Evolutionary conservation across 2,888 invertebrate genomes (phyloP).

Genomic region (Pegoplata infirma): DNA sequence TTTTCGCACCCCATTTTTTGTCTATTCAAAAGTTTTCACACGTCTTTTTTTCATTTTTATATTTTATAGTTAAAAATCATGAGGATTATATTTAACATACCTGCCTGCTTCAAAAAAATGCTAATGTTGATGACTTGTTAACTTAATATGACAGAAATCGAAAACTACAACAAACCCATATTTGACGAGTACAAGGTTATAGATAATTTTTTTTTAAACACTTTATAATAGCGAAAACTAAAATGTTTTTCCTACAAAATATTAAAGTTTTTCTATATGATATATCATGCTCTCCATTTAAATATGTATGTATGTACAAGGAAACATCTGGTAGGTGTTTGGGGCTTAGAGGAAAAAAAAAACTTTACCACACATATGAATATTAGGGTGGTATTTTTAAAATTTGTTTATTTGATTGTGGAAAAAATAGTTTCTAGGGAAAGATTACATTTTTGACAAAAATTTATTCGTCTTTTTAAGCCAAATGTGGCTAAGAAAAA

Average conservation of each 20-base stretch:
- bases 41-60: not conserved
- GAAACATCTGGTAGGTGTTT: not conserved
- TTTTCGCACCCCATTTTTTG: not conserved
- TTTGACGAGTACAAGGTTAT: constrained; percentile 1
- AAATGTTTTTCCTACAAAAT: not conserved
- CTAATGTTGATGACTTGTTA: not conserved
- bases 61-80: not conserved
- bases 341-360: not conserved
- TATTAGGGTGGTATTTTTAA: not conserved
- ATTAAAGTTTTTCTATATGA: not conserved
- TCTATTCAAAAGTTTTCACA: not conserved
- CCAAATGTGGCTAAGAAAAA: too few relatives aligned
- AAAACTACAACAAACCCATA: not conserved
- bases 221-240: not conserved
- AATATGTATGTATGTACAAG: too few relatives aligned
- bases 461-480: too few relatives aligned
- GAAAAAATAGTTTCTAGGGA: too few relatives aligned
- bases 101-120: not conserved
- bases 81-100: not conserved
- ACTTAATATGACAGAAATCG: not conserved
- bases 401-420: too few relatives aligned
- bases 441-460: too few relatives aligned
- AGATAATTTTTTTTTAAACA: not conserved
- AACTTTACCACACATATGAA: not conserved
- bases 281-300: not conserved